A percentile compares a stretch with the other conserved stretches of the same genome.
phyloP scores from a whole-genome alignment of 1,140 invertebrate species.

The Drosophila nigrodunni region DNA sequence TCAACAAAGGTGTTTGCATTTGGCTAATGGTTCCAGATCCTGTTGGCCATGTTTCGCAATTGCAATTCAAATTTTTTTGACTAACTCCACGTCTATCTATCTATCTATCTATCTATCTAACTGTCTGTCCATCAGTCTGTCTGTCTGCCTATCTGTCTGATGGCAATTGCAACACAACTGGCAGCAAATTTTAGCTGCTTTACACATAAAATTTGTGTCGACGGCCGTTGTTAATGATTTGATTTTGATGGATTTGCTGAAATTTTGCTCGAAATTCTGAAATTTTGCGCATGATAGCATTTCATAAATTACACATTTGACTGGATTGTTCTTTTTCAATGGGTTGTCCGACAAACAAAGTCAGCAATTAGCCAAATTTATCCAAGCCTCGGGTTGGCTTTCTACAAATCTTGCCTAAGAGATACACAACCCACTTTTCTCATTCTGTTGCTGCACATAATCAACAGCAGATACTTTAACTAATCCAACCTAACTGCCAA shows the following conservation, averaged over 20 bases:
- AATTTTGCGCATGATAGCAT: neutral
- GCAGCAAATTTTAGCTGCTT: neutral
- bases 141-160: neutral
- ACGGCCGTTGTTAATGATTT: conserved; percentile 30
- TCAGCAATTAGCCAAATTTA: too few species aligned
- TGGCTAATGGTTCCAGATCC: conserved; percentile 68
- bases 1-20: conserved; percentile 69
- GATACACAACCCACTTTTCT: too few species aligned
- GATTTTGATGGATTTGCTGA: conserved; percentile 49
- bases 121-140: neutral
- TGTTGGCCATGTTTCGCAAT: conserved; percentile 66
- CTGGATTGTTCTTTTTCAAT: neutral
- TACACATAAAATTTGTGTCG: conserved; percentile 4
- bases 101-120: neutral
- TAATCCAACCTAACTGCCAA: too few species aligned
- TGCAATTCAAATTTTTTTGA: conserved; percentile 35
- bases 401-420: too few species aligned
- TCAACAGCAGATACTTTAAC: too few species aligned
- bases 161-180: conserved; percentile 20
- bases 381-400: too few species aligned
- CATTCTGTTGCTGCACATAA: too few species aligned
- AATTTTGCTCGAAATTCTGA: neutral
- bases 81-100: conserved; percentile 7
- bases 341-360: too few species aligned
- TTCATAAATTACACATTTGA: conserved; percentile 19